These are phyloP conservation scores for Bettongia penicillata DNA, from an alignment of 2,113 vertebrate species.

Conservation along the genomic window DNA sequence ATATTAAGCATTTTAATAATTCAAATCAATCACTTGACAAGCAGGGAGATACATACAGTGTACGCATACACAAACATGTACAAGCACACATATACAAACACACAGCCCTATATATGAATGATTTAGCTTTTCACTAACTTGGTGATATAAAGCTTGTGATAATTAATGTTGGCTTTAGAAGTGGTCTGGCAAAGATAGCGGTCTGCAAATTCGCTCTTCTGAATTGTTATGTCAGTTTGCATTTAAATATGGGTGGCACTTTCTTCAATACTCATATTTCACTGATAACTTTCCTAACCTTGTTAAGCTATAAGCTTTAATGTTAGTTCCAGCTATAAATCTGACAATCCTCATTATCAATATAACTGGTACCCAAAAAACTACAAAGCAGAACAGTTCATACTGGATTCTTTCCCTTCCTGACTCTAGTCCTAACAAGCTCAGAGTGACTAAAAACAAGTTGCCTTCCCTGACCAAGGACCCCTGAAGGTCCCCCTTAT, in stretches of 20 bases:
- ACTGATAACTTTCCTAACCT: neutral
- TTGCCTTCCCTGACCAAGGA: neutral
- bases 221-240: neutral
- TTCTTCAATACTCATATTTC: neutral
- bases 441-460: neutral
- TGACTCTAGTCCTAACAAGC: neutral
- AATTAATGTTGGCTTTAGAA: neutral
- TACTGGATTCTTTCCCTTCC: neutral
- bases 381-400: neutral
- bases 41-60: neutral
- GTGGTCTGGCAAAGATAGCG: neutral
- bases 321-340: neutral
- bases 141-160: neutral
- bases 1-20: neutral
- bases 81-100: neutral
- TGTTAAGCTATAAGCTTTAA: neutral
- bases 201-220: neutral
- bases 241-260: neutral
- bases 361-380: neutral
- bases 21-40: neutral
- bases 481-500: neutral
- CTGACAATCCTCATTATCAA: neutral
- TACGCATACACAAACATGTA: too few species aligned
- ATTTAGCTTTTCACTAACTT: neutral
- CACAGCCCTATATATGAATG: neutral